Evolutionary conservation across 2,797 vertebrate species (phyloP).

Genomic region (Trachurus trachurus): DNA sequence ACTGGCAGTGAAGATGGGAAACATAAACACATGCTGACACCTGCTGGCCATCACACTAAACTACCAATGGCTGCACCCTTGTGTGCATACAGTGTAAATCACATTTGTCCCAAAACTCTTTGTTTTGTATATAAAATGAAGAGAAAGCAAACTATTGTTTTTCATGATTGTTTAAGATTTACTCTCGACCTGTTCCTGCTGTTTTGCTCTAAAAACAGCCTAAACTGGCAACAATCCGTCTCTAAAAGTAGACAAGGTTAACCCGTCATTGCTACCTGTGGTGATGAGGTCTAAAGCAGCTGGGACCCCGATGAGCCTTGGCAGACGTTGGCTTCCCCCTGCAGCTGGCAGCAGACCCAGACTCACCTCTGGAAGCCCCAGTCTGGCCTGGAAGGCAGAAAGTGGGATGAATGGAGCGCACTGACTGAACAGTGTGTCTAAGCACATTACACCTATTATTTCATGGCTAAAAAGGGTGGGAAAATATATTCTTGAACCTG

Average conservation of each 20-base stretch:
- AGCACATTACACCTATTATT: not conserved
- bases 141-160: not conserved
- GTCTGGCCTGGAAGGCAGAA: constrained; percentile 81
- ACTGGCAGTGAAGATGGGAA: not conserved
- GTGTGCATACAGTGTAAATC: not conserved
- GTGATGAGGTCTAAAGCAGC: constrained; percentile 93
- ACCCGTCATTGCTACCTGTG: constrained; percentile 84
- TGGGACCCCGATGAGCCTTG: constrained; percentile 91
- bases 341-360: constrained; percentile 92
- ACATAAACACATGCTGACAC: constrained; percentile 50
- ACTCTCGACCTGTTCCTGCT: not conserved
- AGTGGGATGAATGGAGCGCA: not conserved
- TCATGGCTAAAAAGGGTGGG: not conserved
- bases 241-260: constrained; percentile 6
- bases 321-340: constrained; percentile 92
- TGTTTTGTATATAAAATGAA: not conserved
- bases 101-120: too few species aligned
- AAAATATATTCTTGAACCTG: not conserved
- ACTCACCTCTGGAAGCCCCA: constrained; percentile 94
- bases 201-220: not conserved
- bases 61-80: not conserved
- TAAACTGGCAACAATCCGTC: not conserved
- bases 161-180: not conserved
- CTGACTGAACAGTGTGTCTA: not conserved
- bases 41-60: constrained; percentile 66